Evolutionary conservation across 1,140 invertebrate species (phyloP).

Genomic region (Centruroides vittatus): DNA sequence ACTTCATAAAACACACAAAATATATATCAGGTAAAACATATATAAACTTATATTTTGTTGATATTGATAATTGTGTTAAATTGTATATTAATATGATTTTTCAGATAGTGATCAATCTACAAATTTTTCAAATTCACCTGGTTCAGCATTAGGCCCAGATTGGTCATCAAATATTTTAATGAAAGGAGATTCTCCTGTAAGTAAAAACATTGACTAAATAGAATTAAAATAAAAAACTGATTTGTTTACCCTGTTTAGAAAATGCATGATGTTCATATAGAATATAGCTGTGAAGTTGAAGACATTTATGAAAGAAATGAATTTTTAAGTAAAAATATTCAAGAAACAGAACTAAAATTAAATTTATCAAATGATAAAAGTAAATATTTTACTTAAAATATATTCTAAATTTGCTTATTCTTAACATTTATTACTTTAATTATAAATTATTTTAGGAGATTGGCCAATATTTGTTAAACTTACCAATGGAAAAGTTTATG

Average conservation of each 20-base stretch:
- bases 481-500: conserved; percentile 54
- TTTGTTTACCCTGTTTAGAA: conserved; percentile 12
- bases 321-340: neutral
- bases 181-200: conserved; percentile 35
- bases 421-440: too few relatives aligned
- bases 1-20: conserved; percentile 28
- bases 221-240: too few relatives aligned
- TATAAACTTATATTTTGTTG: too few relatives aligned
- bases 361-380: too few relatives aligned
- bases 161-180: conserved; percentile 64
- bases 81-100: neutral
- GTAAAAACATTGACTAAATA: conserved; percentile 7
- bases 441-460: conserved; percentile 12
- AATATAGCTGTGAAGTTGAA: conserved; percentile 57
- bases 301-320: conserved; percentile 18
- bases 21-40: conserved; percentile 24
- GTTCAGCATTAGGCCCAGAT: conserved; percentile 86
- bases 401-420: too few relatives aligned
- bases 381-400: neutral
- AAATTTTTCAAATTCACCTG: conserved; percentile 28
- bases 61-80: too few relatives aligned
- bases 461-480: conserved; percentile 60
- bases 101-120: neutral
- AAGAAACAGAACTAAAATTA: conserved; percentile 17
- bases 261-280: conserved; percentile 28